Conservation (phyloP, 2,888 invertebrate genomes). For the Pimpla rufipes region DNA sequence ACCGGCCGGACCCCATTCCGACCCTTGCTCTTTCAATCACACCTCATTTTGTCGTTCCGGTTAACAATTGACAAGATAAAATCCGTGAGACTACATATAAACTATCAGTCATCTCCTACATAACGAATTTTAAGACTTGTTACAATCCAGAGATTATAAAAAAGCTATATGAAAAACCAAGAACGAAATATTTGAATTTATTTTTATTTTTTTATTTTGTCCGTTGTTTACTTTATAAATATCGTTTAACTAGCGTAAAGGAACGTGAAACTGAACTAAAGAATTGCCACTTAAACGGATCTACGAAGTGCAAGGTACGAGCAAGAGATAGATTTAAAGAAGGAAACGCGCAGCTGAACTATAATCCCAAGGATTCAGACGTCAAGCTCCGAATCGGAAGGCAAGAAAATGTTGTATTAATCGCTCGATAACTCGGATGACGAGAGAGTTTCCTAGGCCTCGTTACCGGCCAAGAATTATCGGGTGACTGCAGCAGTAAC, state of each 20-base stretch:
- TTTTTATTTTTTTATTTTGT: too few relatives aligned
- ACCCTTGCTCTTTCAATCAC: background rate
- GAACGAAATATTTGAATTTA: too few relatives aligned
- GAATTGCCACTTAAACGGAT: background rate
- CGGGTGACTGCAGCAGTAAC: slow-evolving; percentile 26
- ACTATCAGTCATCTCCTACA: too few relatives aligned
- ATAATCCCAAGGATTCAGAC: background rate
- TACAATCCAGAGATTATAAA: too few relatives aligned
- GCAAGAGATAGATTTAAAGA: background rate
- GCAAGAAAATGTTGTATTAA: slow-evolving; percentile 33
- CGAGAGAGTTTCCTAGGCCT: slow-evolving; percentile 17
- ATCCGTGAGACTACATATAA: too few relatives aligned
- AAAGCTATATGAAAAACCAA: too few relatives aligned
- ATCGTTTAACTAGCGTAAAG: too few relatives aligned
- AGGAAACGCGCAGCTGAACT: background rate
- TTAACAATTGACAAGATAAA: too few relatives aligned
- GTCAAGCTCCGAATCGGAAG: background rate
- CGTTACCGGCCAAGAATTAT: slow-evolving; percentile 45
- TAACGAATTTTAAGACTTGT: too few relatives aligned
- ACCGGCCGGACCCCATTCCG: background rate
- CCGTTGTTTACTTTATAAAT: too few relatives aligned
- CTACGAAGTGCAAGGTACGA: background rate
- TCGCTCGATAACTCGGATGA: slow-evolving; percentile 40
- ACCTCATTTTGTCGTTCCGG: background rate
- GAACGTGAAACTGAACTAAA: too few relatives aligned